These are phyloP conservation scores for Bradypus variegatus DNA, from an alignment of 2,797 vertebrate genomes.

Conservation along the genomic window DNA sequence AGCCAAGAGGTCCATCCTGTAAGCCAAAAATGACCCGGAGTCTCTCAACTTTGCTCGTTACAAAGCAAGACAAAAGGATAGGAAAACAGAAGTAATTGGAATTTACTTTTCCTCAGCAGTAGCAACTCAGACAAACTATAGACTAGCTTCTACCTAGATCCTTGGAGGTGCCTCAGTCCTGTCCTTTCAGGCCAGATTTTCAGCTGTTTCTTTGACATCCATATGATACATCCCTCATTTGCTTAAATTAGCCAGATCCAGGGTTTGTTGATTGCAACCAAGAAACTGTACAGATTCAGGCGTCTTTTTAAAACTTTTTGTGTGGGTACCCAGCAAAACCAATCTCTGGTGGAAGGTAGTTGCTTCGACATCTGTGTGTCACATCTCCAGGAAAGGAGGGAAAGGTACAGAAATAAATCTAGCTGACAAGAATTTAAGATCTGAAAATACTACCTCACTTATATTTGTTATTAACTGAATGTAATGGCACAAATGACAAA, in stretches of 20 bases:
- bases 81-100: neutral
- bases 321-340: neutral
- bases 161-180: neutral
- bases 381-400: neutral
- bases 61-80: neutral
- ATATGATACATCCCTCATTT: neutral
- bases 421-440: neutral
- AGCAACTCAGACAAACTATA: neutral
- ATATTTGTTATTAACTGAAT: neutral
- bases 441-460: neutral
- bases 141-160: neutral
- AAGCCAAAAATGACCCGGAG: neutral
- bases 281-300: neutral
- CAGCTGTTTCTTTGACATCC: neutral
- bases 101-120: neutral
- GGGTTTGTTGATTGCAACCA: neutral
- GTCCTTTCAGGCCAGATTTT: neutral
- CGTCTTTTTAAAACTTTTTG: neutral
- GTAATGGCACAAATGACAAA: conserved; percentile 9
- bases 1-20: neutral
- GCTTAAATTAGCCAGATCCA: neutral
- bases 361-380: neutral
- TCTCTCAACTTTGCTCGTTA: neutral
- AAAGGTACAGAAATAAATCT: neutral
- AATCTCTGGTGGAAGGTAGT: neutral